Base-by-base conservation (phyloP, 2,797 vertebrate species). In the Mormyrus proboscirostris region DNA sequence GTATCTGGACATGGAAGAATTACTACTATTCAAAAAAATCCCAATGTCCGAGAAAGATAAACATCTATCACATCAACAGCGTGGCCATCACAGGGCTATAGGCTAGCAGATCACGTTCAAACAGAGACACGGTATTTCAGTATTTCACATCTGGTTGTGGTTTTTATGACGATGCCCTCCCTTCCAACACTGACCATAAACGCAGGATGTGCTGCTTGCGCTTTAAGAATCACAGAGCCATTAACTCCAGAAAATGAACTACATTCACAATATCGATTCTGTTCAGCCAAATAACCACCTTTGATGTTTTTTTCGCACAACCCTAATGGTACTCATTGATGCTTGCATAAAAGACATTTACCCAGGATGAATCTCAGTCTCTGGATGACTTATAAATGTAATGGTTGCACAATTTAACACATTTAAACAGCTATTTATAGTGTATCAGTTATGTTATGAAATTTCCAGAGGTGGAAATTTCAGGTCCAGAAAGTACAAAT, bases 381-480 rank as follows among this genome's bases (percentile, higher is more conserved):
- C 33, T 38, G 69, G 87, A 69, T 65, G 59, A 88, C 16, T 25
- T 88, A 44, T 55, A 65, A 22, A 69, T 65, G 38, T 25, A 57
- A 88, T 4, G 41, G 55, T 44, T 83, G 47, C 82, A 85, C 49
- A 14, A 22, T 25, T 85, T 51, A 12, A 69, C 57, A 65, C 59
- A 47, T 69, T 88, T 88, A 65, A 33, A 88, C 87, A 88, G 86
- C 33, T n/a, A 16, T 16, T 57, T 87, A 51, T 85, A 53, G 4
- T 49, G 44, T 16, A 29, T 51, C 50, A 29, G 47, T 50, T 85
- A 53, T 85, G 22, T 85, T 16, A 12, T 85, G 9, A 50, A 25
- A 8, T 41, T 62, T 62, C 29, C 69, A 76, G 69, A 41, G 69
- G 65, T 73, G 29, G 65, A 38, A 73, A 73, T 38, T 16, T 38